phyloP scores from a whole-genome alignment of 2,888 invertebrate genomes.

The Apamea crenata region DNA sequence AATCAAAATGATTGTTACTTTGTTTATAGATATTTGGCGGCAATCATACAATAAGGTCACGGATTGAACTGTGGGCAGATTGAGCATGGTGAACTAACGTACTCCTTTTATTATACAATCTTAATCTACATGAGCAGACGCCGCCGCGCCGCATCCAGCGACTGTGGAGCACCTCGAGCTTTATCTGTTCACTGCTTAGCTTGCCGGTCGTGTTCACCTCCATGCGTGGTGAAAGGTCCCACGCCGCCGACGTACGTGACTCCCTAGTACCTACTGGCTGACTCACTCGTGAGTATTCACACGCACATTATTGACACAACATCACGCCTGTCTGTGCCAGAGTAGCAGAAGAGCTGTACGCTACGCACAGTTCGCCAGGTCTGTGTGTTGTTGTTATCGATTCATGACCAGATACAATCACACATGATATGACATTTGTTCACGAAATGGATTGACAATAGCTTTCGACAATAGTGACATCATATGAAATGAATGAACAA shows the following conservation, averaged over 20 bases:
- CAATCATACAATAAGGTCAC: not conserved
- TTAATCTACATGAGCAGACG: not conserved
- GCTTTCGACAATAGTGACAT: not conserved
- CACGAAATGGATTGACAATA: not conserved
- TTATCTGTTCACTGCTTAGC: not conserved
- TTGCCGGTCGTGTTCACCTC: not conserved
- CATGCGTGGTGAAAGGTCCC: slow-evolving; percentile 36
- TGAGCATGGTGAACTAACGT: not conserved
- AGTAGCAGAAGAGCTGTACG: not conserved
- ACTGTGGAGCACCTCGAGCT: not conserved
- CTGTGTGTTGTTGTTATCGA: slow-evolving; percentile 4
- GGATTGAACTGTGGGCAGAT: not conserved
- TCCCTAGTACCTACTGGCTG: not conserved
- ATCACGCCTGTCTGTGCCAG: not conserved
- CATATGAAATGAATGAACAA: slow-evolving; percentile 6
- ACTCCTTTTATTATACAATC: not conserved
- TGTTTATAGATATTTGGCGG: not conserved
- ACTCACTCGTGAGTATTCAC: slow-evolving; percentile 20
- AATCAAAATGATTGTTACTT: not conserved
- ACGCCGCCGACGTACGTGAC: slow-evolving; percentile 6
- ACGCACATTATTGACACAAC: slow-evolving; percentile 13
- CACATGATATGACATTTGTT: not conserved
- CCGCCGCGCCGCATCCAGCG: too few relatives aligned
- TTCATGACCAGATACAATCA: not conserved
- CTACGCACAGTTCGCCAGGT: not conserved